Evolutionary conservation across 2,888 invertebrate genomes (phyloP).

Genomic region (Argynnis bischoffii): DNA sequence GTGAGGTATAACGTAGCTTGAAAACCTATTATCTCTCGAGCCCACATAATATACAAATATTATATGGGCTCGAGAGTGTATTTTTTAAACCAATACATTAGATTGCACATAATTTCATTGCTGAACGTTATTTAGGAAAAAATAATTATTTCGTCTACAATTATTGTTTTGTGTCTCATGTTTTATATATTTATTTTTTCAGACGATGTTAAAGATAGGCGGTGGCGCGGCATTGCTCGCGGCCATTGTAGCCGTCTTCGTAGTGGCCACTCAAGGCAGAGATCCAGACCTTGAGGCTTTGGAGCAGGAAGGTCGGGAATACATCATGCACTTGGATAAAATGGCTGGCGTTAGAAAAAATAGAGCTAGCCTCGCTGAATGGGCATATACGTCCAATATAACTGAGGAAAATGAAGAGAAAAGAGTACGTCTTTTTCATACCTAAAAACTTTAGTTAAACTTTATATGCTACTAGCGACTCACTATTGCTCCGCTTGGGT

Average conservation of each 20-base stretch:
- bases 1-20: too few species aligned
- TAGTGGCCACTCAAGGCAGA: constrained; percentile 77
- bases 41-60: too few species aligned
- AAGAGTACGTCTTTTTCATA: constrained; percentile 52
- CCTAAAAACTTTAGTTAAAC: too few species aligned
- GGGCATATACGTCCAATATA: constrained; percentile 90
- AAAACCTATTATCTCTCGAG: too few species aligned
- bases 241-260: constrained; percentile 76
- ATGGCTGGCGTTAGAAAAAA: constrained; percentile 83
- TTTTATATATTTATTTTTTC: constrained; percentile 37
- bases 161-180: background rate
- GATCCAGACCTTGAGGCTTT: constrained; percentile 79
- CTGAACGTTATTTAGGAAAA: too few species aligned
- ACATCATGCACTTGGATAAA: constrained; percentile 84
- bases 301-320: constrained; percentile 83
- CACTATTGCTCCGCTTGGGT: too few species aligned
- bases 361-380: constrained; percentile 83
- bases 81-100: too few species aligned
- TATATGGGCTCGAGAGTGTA: too few species aligned
- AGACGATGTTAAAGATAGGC: constrained; percentile 79
- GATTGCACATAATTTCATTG: too few species aligned
- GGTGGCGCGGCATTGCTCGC: constrained; percentile 72
- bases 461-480: too few species aligned
- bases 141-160: background rate
- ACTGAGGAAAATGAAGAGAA: constrained; percentile 85